Conservation (phyloP, 1,140 invertebrate species). For the Phthorimaea operculella region DNA sequence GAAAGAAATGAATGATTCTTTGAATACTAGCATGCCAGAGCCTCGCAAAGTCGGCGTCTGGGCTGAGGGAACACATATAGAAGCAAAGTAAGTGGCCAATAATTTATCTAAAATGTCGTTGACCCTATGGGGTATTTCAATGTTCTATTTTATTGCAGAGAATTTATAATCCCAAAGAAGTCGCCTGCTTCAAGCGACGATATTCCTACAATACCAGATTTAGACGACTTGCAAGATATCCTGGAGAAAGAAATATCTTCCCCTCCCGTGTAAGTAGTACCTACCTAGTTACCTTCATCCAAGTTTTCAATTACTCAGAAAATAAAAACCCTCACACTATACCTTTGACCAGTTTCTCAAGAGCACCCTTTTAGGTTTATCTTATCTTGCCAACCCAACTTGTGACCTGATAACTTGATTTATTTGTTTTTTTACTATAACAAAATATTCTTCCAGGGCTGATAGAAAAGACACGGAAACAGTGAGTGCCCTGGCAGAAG, state of each 20-base stretch:
- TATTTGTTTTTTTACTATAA: no score
- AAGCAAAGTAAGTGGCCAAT: constrained; percentile 37
- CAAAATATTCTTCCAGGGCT: constrained; percentile 23
- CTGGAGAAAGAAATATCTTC: constrained; percentile 54
- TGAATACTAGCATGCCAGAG: constrained; percentile 37
- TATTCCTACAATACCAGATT: constrained; percentile 57
- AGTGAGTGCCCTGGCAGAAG: constrained; percentile 46
- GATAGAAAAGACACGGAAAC: constrained; percentile 47
- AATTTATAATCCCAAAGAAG: constrained; percentile 54
- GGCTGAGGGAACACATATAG: constrained; percentile 52
- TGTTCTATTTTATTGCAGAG: constrained; percentile 31
- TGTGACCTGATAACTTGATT: no score
- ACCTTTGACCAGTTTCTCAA: no score
- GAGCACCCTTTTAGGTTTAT: no score
- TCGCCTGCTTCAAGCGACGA: constrained; percentile 50
- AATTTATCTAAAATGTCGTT: not conserved
- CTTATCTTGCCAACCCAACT: no score
- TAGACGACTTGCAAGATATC: constrained; percentile 58
- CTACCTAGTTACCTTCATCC: no score
- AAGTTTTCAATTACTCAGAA: no score
- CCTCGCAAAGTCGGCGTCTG: constrained; percentile 56
- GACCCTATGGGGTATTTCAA: not conserved
- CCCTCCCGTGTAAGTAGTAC: constrained; percentile 48
- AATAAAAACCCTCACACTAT: no score
- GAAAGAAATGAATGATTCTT: constrained; percentile 34